Evolutionary conservation across 2,888 invertebrate species (phyloP), one percentile per base, ranked within the genome.

Genomic region (Corythucha ciliata): DNA sequence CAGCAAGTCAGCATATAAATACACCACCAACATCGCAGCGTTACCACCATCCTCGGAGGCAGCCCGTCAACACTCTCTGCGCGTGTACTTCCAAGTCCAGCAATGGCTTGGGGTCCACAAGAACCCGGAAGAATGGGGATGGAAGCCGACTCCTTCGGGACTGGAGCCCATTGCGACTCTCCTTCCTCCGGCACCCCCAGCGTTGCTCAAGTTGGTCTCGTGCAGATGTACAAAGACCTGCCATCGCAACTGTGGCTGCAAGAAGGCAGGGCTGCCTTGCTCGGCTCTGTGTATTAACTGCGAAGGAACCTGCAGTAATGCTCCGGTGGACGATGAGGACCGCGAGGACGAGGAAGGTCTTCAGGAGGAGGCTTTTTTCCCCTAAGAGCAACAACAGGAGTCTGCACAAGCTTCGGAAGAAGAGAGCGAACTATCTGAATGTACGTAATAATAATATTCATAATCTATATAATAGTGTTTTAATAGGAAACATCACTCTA

Each of bases 161-260:
- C 26, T 12, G 24, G 16, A 27, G 18, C 40, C 48, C 4, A 40
- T 40, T 18, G 16, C 24, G 21, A 48, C 42, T 12, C 14, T 27
- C 10, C 44, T 20, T 22, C 32, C 33, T 16, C 44, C 44, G 33
- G 44, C 45, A 21, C 44, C 50, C 32, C 14, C 27, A n/a, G 22
- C 29, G 10, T n/a, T 50, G 7, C 41, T 50, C 22, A 27, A 44
- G 20, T 21, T 40, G 14, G 22, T 50, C 33, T 20, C 50, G 12
- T 50, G 50, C 44, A 44, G 21, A 44, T 50, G 50, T 26, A 40
- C 21, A 24, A 21, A 49, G 37, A 25, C 20, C 42, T 49, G 26
- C 33, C 18, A 24, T 21, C 27, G 26, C 20, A 49, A 49, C 25
- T 49, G 49, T 22, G 44, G 42, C 12, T 49, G 49, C 49, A n/a